Evolutionary conservation across 2,888 invertebrate genomes (phyloP), one percentile per base, ranked within the genome.

Genomic region (Mimas tiliae): DNA sequence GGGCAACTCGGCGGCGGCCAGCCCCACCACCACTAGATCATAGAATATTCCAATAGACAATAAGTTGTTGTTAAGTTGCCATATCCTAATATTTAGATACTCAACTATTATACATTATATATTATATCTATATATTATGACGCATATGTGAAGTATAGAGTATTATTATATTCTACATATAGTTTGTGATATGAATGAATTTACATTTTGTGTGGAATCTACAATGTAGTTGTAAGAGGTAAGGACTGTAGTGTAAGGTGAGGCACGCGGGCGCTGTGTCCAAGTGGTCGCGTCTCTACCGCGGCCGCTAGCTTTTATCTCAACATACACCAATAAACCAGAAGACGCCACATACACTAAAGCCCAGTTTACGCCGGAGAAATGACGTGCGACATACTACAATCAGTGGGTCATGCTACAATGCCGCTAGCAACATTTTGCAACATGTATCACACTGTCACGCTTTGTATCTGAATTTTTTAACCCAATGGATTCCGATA

Each of bases 121-220:
- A 67, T 71, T 72, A 80, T 75, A 84, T 84, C 81, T 74, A 77
- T 75, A 82, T 81, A 83, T 86, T n/a, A n/a, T n/a, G 55, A 87
- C 85, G 85, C 86, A 85, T 83, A 88, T 87, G 86, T 86, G 76
- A 86, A 80, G 80, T 85, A 88, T 89, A 90, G 87, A 88, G 82
- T 90, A 89, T 84, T 81, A 85, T 85, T 58, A 38, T 58, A 58
- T 58, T 58, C 86, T 87, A 89, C 84, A 81, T 90, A 91, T 93
- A 92, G 91, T 91, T 93, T 93, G 93, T 93, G 93, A 93, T 93
- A 93, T 79, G 68, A 79, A 90, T 88, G 92, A 92, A 91, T 93
- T 93, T 92, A 92, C 91, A 91, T 86, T 87, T 89, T 89, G 89
- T 88, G 87, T 85, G 81, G 81, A 81, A 79, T 88, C 81, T 89